A percentile compares a stretch with the other conserved stretches of the same genome.
These are phyloP conservation scores for Paguma larvata DNA, from an alignment of 2,797 vertebrate species.

Conservation along the genomic window DNA sequence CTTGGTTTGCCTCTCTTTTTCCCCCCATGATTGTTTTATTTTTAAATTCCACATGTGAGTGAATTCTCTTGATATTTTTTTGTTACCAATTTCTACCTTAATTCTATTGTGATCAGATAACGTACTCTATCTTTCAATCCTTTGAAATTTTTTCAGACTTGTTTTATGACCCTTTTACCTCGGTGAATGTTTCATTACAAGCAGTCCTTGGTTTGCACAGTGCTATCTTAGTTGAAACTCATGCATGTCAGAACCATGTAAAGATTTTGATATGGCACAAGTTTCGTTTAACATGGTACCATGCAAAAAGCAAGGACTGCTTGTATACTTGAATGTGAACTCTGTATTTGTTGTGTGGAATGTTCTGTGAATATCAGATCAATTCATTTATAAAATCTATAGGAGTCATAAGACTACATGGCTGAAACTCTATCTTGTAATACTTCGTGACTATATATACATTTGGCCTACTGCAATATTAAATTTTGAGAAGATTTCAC, in stretches of 20 bases:
- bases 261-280: neutral
- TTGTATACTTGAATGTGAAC: neutral
- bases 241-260: neutral
- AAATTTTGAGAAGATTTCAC: neutral
- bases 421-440: neutral
- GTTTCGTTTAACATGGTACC: slow-evolving; percentile 34
- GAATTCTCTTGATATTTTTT: slow-evolving; percentile 33
- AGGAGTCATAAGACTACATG: neutral
- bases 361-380: neutral
- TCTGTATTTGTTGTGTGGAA: neutral
- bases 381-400: neutral
- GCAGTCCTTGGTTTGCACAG: neutral
- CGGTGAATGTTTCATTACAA: neutral
- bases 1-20: neutral
- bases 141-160: neutral
- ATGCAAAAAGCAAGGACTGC: neutral
- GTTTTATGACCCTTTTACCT: slow-evolving; percentile 14
- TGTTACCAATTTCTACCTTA: slow-evolving; percentile 12
- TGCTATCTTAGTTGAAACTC: slow-evolving; percentile 11
- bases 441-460: neutral
- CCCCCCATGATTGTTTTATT: neutral
- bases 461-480: neutral
- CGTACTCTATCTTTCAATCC: slow-evolving; percentile 9
- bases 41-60: neutral
- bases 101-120: slow-evolving; percentile 1